Evolutionary conservation across 2,113 vertebrate species (phyloP).

Genomic region (Vicugna pacos): DNA sequence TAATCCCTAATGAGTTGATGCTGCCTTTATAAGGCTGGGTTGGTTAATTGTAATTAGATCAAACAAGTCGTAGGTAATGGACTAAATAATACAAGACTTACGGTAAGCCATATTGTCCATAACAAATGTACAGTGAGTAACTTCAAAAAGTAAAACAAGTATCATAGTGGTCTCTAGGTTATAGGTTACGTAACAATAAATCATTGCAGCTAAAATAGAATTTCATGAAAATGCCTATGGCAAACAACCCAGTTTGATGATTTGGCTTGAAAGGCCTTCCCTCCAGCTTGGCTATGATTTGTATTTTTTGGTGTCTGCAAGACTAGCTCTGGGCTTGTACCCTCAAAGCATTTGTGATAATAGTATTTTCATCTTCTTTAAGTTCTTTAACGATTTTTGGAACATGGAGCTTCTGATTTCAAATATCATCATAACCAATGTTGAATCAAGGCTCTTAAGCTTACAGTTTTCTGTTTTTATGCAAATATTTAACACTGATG

Average conservation of each 20-base stretch:
- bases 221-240: neutral
- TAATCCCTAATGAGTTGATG: neutral
- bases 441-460: neutral
- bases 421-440: neutral
- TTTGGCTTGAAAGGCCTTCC: neutral
- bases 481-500: neutral
- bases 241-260: neutral
- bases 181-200: neutral
- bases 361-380: neutral
- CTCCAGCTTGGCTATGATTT: neutral
- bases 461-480: neutral
- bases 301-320: neutral
- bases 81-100: neutral
- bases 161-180: neutral
- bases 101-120: neutral
- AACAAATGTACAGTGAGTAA: neutral
- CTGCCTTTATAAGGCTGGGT: neutral
- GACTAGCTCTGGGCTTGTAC: neutral
- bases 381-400: neutral
- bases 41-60: neutral
- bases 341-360: neutral
- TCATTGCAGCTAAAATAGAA: neutral
- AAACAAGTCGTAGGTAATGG: neutral
- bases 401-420: conserved; percentile 9
- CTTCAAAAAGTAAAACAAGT: neutral